Evolutionary conservation across 2,113 vertebrate species (phyloP), one percentile per base, ranked within the genome.

Genomic region (Litocranius walleri): DNA sequence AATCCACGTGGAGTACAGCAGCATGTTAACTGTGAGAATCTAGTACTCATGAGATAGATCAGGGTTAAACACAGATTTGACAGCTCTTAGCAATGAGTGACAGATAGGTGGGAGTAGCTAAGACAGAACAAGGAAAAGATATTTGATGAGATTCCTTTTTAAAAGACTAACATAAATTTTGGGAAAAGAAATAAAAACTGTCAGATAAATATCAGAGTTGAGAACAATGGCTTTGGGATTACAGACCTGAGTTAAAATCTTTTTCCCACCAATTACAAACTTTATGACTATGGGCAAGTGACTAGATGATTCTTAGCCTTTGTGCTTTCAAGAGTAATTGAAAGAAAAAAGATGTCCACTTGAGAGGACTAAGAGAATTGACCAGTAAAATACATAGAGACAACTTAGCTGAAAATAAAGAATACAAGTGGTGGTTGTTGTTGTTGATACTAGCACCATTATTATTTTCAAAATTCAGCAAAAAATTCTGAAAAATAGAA

Each of bases 31-130:
- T 86, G 15, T 7, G 81, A 80, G 36, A 15, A 94, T 94, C 27
- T 85, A 61, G 30, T 52, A 91, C 90, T 97, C 71, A 57, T 40
- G 15, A 88, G 61, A 45, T 17, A 97, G 59, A 94, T 71, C 77
- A 96, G 71, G 45, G 93, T 85, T 97, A 97, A 95, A 88, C 80
- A 94, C 33, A 92, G 57, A 95, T 86, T 92, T 61, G 43, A 50
- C 84, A 93, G 52, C 86, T 88, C 90, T 95, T 90, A 43, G 57
- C 85, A 71, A 27, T 62, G 84, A 88, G 14, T 74, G 87, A 87
- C 9, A 91, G 27, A n/a, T 95, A 43, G 81, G 33, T 93, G 52
- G 81, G 74, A 90, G 48, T 92, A 88, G 15, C 23, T 74, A 83
- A 61, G 29, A 81, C 11, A 56, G 62, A 95, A 43, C 54, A 96